These are phyloP conservation scores for Augiades crinisus DNA, from an alignment of 2,888 invertebrate genomes.

Conservation along the genomic window DNA sequence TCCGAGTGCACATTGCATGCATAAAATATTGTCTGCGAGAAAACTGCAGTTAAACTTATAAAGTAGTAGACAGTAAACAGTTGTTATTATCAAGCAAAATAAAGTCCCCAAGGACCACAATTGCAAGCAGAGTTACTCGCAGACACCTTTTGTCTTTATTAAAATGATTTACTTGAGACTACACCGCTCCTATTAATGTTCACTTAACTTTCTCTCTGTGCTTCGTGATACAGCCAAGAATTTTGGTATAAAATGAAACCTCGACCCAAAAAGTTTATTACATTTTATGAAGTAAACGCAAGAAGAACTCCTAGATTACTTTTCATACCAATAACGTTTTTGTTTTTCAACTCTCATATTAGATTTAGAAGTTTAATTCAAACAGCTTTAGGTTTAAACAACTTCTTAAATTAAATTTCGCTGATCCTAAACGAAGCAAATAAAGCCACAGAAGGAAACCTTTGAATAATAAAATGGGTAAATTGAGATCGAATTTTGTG, in stretches of 20 bases:
- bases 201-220: constrained; percentile 23
- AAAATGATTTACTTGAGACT: constrained; percentile 27
- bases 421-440: not conserved
- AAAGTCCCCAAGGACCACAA: constrained; percentile 22
- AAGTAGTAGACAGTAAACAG: constrained; percentile 21
- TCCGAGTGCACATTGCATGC: constrained; percentile 2
- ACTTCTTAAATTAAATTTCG: too few relatives aligned
- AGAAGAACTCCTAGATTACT: constrained; percentile 11
- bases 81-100: constrained; percentile 24
- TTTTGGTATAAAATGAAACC: constrained; percentile 20
- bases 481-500: constrained; percentile 17
- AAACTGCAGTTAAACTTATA: constrained; percentile 16
- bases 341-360: not conserved
- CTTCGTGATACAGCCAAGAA: constrained; percentile 23
- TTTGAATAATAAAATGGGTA: constrained; percentile 11
- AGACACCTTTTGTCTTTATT: constrained; percentile 27
- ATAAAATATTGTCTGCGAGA: constrained; percentile 13
- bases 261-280: constrained; percentile 19
- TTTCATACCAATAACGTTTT: constrained; percentile 7
- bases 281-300: constrained; percentile 1
- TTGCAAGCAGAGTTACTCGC: constrained; percentile 22
- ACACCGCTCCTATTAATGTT: constrained; percentile 26
- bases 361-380: constrained; percentile 1
- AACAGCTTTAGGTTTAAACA: not conserved
- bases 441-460: constrained; percentile 6